Evolutionary conservation across 2,113 vertebrate genomes (phyloP).

Genomic region (Callospermophilus lateralis): DNA sequence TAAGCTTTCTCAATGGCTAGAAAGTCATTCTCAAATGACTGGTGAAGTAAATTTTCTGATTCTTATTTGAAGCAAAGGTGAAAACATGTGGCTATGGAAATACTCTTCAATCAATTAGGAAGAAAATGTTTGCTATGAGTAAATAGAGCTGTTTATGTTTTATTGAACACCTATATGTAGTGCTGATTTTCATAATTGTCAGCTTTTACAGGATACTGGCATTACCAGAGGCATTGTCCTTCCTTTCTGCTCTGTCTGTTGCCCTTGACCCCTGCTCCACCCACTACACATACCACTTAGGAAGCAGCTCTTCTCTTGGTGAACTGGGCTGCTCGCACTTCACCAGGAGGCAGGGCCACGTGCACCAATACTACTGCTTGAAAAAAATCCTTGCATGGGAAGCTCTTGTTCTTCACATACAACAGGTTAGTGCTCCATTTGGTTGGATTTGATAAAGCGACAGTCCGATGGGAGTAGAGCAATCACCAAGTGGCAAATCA

Average conservation of each 20-base stretch:
- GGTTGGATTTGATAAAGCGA: background rate
- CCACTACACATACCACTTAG: background rate
- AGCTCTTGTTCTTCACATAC: background rate
- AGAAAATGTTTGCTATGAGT: background rate
- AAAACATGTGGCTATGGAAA: background rate
- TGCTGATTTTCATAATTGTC: background rate
- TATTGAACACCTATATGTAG: background rate
- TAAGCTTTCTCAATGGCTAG: background rate
- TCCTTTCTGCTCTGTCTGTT: background rate
- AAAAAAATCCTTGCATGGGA: background rate
- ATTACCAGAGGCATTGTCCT: background rate
- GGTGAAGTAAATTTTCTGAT: constrained; percentile 7
- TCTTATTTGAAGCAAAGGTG: background rate
- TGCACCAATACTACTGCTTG: background rate
- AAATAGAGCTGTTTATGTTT: background rate
- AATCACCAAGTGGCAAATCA: background rate
- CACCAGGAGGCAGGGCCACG: background rate
- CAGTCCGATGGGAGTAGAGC: background rate
- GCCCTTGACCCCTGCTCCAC: too few relatives aligned
- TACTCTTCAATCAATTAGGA: background rate
- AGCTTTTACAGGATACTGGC: background rate
- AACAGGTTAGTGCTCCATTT: background rate
- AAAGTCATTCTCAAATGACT: background rate
- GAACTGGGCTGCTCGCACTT: background rate
- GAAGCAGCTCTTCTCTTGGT: background rate